phyloP scores from a whole-genome alignment of 1,140 invertebrate species.

The Drosophila rufa region DNA sequence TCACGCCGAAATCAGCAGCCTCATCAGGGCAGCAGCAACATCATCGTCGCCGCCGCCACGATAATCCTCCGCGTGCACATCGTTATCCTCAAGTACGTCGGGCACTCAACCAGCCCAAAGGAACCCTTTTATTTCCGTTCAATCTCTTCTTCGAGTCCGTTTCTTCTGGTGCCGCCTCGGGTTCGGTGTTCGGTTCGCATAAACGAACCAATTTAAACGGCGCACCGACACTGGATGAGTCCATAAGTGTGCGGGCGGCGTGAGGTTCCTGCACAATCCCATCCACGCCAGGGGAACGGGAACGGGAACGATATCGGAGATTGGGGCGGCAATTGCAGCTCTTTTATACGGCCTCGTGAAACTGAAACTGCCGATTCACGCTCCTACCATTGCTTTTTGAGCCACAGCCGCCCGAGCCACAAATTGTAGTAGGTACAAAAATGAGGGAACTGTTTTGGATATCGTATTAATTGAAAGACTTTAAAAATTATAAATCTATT shows the following conservation, averaged over 20 bases:
- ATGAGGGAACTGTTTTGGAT: conserved; percentile 16
- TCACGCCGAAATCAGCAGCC: conserved; percentile 76
- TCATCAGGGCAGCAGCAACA: conserved; percentile 44
- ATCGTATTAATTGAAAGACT: conserved; percentile 9
- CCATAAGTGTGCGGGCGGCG: conserved; percentile 30
- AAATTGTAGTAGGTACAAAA: conserved; percentile 63
- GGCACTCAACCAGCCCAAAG: conserved; percentile 66
- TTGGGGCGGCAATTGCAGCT: conserved; percentile 47
- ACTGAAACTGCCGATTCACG: conserved; percentile 82
- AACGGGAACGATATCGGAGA: not conserved
- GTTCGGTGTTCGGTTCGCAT: conserved; percentile 46
- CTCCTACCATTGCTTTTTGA: conserved; percentile 76
- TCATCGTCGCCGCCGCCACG: conserved; percentile 42
- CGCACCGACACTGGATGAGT: conserved; percentile 35
- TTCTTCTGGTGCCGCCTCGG: conserved; percentile 62
- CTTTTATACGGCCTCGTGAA: conserved; percentile 66
- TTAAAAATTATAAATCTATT: not conserved
- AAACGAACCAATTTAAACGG: conserved; percentile 82
- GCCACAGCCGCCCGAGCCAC: conserved; percentile 42
- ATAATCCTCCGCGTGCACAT: conserved; percentile 59
- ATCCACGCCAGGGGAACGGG: conserved; percentile 46
- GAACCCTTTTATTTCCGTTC: conserved; percentile 54
- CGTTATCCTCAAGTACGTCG: conserved; percentile 79
- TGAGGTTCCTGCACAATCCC: conserved; percentile 53
- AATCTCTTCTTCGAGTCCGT: conserved; percentile 44